phyloP scores from a whole-genome alignment of 1,140 invertebrate species.

The Zaprionus gabonicus region DNA sequence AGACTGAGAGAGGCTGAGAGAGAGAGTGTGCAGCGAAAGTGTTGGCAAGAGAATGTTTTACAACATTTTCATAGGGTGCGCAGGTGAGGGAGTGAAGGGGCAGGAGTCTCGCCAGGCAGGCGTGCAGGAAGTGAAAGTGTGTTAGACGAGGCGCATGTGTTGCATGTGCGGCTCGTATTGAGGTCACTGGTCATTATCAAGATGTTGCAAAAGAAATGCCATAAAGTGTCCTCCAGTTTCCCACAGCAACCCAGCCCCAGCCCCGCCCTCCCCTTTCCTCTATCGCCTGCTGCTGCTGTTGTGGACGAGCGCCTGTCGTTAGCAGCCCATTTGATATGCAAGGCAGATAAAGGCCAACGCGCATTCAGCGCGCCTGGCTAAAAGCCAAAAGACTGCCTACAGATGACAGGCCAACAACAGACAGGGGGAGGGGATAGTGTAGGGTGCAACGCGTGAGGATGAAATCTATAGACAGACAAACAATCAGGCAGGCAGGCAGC shows the following conservation, averaged over 20 bases:
- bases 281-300: slow-evolving; percentile 4
- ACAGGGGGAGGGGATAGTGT: background rate
- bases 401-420: slow-evolving; percentile 20
- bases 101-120: slow-evolving; percentile 20
- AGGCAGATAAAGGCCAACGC: slow-evolving; percentile 78
- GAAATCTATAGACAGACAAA: slow-evolving; percentile 15
- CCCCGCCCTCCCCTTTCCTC: background rate
- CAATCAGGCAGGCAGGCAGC: background rate
- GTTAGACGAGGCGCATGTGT: slow-evolving; percentile 38
- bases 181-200: slow-evolving; percentile 82
- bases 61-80: slow-evolving; percentile 17
- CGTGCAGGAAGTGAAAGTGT: slow-evolving; percentile 72
- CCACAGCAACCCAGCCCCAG: background rate
- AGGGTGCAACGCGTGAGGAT: background rate
- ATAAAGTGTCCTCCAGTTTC: slow-evolving; percentile 57
- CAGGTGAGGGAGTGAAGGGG: background rate
- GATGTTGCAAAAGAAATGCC: slow-evolving; percentile 77
- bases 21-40: slow-evolving; percentile 58
- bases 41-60: slow-evolving; percentile 59
- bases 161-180: slow-evolving; percentile 54
- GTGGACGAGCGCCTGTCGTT: slow-evolving; percentile 46
- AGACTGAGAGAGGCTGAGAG: background rate
- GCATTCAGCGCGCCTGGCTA: slow-evolving; percentile 58
- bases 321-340: slow-evolving; percentile 73
- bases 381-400: slow-evolving; percentile 42